phyloP scores from a whole-genome alignment of 2,113 vertebrate genomes.

The Gopherus flavomarginatus region DNA sequence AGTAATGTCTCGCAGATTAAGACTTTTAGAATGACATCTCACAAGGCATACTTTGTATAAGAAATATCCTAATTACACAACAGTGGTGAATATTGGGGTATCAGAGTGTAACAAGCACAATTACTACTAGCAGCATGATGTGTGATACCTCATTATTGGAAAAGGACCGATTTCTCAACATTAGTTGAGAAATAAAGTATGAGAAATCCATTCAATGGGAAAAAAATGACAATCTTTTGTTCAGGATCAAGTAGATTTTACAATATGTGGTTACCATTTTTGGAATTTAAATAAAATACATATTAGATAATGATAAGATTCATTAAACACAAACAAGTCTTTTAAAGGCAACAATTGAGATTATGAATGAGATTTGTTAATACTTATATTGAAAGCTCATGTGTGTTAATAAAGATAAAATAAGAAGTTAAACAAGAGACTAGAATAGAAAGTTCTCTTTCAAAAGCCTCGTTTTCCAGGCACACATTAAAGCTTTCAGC shows the following conservation, averaged over 20 bases:
- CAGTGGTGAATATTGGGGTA: too few relatives aligned
- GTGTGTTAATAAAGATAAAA: background rate
- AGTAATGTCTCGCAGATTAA: too few relatives aligned
- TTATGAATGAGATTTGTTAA: background rate
- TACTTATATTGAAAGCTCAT: background rate
- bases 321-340: background rate
- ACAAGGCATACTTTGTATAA: too few relatives aligned
- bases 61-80: too few relatives aligned
- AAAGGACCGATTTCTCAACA: background rate
- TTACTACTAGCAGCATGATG: background rate
- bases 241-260: slow-evolving; percentile 1
- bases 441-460: background rate
- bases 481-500: background rate
- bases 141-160: background rate
- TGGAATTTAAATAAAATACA: background rate
- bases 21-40: too few relatives aligned
- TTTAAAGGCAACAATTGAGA: background rate
- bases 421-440: background rate
- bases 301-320: background rate
- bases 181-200: background rate
- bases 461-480: background rate
- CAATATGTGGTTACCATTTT: background rate
- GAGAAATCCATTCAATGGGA: background rate
- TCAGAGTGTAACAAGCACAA: background rate
- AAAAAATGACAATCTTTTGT: background rate